Evolutionary conservation across 2,888 invertebrate genomes (phyloP).

Genomic region (Dolomedes plantarius): DNA sequence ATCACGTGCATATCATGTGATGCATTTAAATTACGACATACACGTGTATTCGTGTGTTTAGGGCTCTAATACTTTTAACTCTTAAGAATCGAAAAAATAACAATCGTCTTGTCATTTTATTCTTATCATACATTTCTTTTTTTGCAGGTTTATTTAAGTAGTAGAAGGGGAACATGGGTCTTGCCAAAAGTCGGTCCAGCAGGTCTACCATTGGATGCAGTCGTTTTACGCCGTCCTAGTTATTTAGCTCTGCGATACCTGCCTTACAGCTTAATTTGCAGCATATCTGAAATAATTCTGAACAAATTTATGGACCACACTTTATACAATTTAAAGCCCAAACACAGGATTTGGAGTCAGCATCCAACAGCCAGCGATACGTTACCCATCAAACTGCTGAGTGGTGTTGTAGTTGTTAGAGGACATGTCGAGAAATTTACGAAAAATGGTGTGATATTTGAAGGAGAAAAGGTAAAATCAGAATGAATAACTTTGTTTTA

Average conservation of each 20-base stretch:
- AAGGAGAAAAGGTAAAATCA: constrained; percentile 74
- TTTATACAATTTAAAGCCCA: constrained; percentile 77
- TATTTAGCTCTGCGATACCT: constrained; percentile 39
- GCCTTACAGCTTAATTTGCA: constrained; percentile 66
- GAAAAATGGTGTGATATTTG: constrained; percentile 75
- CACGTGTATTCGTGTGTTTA: too few species aligned
- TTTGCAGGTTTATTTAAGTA: constrained; percentile 77
- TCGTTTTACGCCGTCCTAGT: constrained; percentile 38
- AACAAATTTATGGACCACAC: constrained; percentile 77
- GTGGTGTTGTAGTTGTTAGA: constrained; percentile 76
- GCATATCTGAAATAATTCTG: constrained; percentile 68
- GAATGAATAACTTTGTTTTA: too few species aligned
- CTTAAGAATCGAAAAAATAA: too few species aligned
- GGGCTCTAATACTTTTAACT: too few species aligned
- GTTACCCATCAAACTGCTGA: constrained; percentile 77
- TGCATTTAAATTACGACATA: too few species aligned
- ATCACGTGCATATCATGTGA: too few species aligned
- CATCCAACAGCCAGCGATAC: constrained; percentile 77
- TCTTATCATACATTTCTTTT: too few species aligned
- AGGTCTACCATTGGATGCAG: constrained; percentile 76
- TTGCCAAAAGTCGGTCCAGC: constrained; percentile 77
- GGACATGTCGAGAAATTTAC: constrained; percentile 75
- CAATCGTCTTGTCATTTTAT: too few species aligned
- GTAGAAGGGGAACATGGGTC: constrained; percentile 79
- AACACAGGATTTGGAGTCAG: constrained; percentile 75